A percentile compares a stretch with the other conserved stretches of the same genome.
Conservation (phyloP, 2,888 invertebrate species). For the Ormyrus thymus region DNA sequence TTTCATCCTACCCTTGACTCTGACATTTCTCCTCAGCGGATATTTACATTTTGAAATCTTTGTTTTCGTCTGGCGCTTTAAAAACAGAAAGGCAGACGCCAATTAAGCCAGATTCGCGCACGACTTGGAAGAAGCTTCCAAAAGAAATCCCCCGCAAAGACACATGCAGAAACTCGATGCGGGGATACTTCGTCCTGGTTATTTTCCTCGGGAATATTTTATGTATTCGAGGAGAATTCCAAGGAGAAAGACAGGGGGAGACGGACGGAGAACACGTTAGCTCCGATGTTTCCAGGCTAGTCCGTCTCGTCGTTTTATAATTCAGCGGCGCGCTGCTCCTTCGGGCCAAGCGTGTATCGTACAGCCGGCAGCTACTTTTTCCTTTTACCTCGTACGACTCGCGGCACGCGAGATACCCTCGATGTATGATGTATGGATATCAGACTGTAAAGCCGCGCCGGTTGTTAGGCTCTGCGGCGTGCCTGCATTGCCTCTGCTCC, state of each 20-base stretch:
- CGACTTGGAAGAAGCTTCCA: too few species aligned
- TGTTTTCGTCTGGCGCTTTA: conserved; percentile 20
- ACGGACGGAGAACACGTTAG: conserved; percentile 13
- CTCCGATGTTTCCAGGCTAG: conserved; percentile 63
- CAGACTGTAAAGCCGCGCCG: neutral
- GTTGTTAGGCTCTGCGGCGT: neutral
- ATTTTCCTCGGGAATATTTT: conserved; percentile 22
- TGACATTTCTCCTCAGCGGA: conserved; percentile 4
- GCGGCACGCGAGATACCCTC: too few species aligned
- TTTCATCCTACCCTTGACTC: conserved; percentile 36
- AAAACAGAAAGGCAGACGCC: too few species aligned
- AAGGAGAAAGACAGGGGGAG: conserved; percentile 2
- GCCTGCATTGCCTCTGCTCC: neutral
- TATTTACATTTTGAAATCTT: conserved; percentile 14
- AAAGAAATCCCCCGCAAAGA: too few species aligned
- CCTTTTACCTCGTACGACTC: too few species aligned
- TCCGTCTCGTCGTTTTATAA: conserved; percentile 61
- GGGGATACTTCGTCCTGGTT: neutral
- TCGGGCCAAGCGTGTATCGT: conserved; percentile 22
- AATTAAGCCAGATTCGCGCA: too few species aligned
- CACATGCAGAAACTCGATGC: too few species aligned
- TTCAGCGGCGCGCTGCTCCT: conserved; percentile 59
- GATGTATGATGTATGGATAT: neutral
- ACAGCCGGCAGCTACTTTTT: neutral
- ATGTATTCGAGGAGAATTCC: conserved; percentile 26